phyloP scores from a whole-genome alignment of 2,797 vertebrate species.

The Crax fasciolata region DNA sequence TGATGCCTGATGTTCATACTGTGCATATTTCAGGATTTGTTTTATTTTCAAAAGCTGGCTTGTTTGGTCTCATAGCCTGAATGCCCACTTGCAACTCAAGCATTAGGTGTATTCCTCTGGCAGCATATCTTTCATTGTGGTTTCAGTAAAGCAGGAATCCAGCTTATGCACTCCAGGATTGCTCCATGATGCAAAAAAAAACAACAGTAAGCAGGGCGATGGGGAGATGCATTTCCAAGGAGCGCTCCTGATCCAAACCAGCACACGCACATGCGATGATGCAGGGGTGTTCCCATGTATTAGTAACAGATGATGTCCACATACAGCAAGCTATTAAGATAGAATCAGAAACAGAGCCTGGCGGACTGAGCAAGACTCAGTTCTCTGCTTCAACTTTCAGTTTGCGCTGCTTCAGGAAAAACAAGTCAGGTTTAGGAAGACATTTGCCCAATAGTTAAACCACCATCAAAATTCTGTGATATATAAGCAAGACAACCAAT shows the following conservation, averaged over 20 bases:
- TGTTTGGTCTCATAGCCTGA: neutral
- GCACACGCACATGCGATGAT: accelerated
- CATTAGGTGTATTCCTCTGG: neutral
- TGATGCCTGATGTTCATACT: neutral
- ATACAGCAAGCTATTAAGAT: neutral
- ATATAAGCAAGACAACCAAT: neutral
- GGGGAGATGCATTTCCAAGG: neutral
- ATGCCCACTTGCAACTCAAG: neutral
- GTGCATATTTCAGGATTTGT: neutral
- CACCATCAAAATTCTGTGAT: neutral
- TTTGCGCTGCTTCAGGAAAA: neutral
- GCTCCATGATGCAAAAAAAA: neutral
- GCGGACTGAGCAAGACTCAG: neutral
- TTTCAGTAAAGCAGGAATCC: neutral
- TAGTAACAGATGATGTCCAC: neutral
- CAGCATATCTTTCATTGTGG: neutral
- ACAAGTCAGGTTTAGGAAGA: neutral
- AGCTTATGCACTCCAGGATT: neutral
- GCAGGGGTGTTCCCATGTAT: neutral
- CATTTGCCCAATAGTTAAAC: neutral
- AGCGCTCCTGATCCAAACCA: neutral
- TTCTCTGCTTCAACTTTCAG: conserved; percentile 9
- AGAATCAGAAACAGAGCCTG: neutral
- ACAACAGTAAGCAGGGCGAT: neutral
- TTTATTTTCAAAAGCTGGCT: neutral